Base-by-base conservation (phyloP, 2,113 vertebrate genomes). In the Pseudorasbora parva region DNA sequence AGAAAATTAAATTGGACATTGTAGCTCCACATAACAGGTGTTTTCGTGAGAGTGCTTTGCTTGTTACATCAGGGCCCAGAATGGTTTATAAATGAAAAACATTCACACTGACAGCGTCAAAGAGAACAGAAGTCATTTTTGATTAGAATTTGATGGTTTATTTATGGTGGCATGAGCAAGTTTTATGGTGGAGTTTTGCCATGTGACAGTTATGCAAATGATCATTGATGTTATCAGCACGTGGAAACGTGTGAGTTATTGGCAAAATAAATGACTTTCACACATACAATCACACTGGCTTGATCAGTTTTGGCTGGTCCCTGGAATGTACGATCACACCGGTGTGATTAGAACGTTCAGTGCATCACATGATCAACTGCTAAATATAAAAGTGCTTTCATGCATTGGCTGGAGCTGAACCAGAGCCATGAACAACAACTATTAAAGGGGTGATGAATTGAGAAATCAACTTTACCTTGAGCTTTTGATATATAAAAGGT, bases 61-160 rank as follows among this genome's bases (percentile, higher is more conserved):
- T 68, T 68, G 14, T 78, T 79, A 5, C 12, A 27, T 45, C 21
- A n/a, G 21, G 27, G 21, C 41, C 43, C 41, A 43, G 2, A 47
- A 47, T 12, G 45, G 21, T 72, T 51, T 85, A 21, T 19, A 81
- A 84, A 23, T 25, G 3, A 60, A 60, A 60, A 60, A 23, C n/a
- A 25, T 12, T 60, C 10, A 60, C n/a, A 25, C n/a, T 60, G 15
- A 21, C 51, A 56, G 57, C 9, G 10, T 25, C 57, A 23, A 60
- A 60, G n/a, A n/a, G 21, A 71, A n/a, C 33, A 41, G 30, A 69
- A 43, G 5, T 69, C 0, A 12, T 45, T 71, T 69, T 69, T 8
- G 5, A 43, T 69, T 69, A 69, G 37, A 23, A 21, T 14, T n/a
- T 71, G 68, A 45, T 6, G 11, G 10, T 69, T 69, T 1, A n/a